Base-by-base conservation (phyloP, 2,113 vertebrate genomes). In the Damaliscus lunatus region DNA sequence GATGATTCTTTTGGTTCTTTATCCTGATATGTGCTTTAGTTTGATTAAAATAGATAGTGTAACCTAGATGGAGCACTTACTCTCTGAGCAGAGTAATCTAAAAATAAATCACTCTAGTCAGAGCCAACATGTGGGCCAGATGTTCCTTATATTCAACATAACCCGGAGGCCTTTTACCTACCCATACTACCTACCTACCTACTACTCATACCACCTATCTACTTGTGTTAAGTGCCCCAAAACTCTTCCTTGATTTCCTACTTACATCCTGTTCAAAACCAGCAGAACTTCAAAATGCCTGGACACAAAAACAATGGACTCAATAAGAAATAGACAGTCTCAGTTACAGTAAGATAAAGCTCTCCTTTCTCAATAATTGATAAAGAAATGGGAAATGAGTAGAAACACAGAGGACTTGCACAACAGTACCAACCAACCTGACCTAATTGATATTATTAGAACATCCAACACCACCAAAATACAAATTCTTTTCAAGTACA, bases 71-170 rank as follows among this genome's bases (percentile, higher is more conserved):
- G 55, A 78, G 48, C 88, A 80, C 52, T 59, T 83, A 84, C 55
- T 86, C 64, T 96, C 62, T 91, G 92, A 57, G 36, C 53, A 52
- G 27, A 62, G 83, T 43, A 83, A 17, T 29, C 62, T 94, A 94
- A 91, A 88, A 93, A 89, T 82, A 93, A 95, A 48, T 90, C 81
- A 50, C 27, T 88, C 27, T 46, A 55, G 64, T 91, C 74, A 88
- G 74, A 77, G 82, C 62, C 19, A 6, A 27, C 11, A 50, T 19
- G 27, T 91, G 23, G 48, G 53, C 67, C 53, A 90, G 7, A 33
- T 90, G 13, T 43, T 95, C 71, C 31, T 62, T 67, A 2, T 67
- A 14, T 74, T 77, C 67, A 67, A 53, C 12, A 60, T 55, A 94
- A 91, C 36, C 71, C 14, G 5, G 19, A 60, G 14, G 59, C 71